Evolutionary conservation across 2,888 invertebrate species (phyloP).

Genomic region (Listrodromus nycthemerus): DNA sequence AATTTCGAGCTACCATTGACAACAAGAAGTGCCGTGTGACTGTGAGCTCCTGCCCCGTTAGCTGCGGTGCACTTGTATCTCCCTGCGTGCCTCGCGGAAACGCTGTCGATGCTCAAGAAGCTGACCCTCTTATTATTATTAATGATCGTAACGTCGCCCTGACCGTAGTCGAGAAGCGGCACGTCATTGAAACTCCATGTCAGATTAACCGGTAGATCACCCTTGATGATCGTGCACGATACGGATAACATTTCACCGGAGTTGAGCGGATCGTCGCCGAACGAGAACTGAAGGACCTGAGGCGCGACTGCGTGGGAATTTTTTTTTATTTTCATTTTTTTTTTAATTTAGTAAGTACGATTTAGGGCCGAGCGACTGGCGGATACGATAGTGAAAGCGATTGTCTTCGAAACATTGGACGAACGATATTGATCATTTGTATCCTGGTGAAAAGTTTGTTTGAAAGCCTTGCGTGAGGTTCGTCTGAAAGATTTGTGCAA

Average conservation of each 20-base stretch:
- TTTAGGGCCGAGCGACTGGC: slow-evolving; percentile 41
- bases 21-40: slow-evolving; percentile 87
- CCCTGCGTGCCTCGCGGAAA: slow-evolving; percentile 89
- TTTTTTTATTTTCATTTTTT: slow-evolving; percentile 23
- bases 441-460: not conserved
- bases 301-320: slow-evolving; percentile 85
- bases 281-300: slow-evolving; percentile 86
- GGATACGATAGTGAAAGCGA: not conserved
- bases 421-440: not conserved
- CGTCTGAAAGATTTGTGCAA: not conserved
- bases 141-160: slow-evolving; percentile 88
- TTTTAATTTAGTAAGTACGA: not conserved
- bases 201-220: slow-evolving; percentile 88
- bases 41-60: slow-evolving; percentile 88
- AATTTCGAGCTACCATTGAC: slow-evolving; percentile 87
- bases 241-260: slow-evolving; percentile 87
- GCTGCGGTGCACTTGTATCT: slow-evolving; percentile 89
- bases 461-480: not conserved
- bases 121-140: slow-evolving; percentile 89
- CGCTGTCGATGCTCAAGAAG: slow-evolving; percentile 88
- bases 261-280: slow-evolving; percentile 86
- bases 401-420: not conserved
- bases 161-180: slow-evolving; percentile 81
- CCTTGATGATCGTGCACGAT: slow-evolving; percentile 87
- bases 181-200: slow-evolving; percentile 91